phyloP scores from a whole-genome alignment of 1,140 invertebrate genomes.

The Camponotus floridanus region DNA sequence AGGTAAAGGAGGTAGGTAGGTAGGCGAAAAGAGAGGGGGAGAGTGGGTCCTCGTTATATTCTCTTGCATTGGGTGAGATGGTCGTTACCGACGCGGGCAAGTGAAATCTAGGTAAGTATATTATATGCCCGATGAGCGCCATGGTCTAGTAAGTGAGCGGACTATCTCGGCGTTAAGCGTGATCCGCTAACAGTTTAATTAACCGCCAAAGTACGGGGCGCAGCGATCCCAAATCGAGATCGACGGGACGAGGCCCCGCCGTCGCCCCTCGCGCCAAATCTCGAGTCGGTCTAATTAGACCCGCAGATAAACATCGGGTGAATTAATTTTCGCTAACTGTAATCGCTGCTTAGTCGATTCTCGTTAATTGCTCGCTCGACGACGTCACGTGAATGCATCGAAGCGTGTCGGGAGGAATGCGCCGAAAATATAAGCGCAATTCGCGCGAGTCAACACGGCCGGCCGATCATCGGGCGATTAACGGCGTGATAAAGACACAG shows the following conservation, averaged over 20 bases:
- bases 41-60: constrained; percentile 74
- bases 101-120: constrained; percentile 87
- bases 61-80: constrained; percentile 53
- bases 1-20: constrained; percentile 56
- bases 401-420: constrained; percentile 7
- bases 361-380: constrained; percentile 24
- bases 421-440: constrained; percentile 49
- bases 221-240: constrained; percentile 72
- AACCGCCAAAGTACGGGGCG: constrained; percentile 69
- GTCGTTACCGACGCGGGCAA: constrained; percentile 71
- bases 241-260: constrained; percentile 11
- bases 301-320: constrained; percentile 33
- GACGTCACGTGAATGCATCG: not conserved
- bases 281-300: constrained; percentile 25
- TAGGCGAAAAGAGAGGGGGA: constrained; percentile 58
- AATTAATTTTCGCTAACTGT: constrained; percentile 41
- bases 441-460: constrained; percentile 10
- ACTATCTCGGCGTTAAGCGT: constrained; percentile 75
- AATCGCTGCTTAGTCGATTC: constrained; percentile 22
- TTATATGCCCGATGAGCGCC: constrained; percentile 84
- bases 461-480: constrained; percentile 10
- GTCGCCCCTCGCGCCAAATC: not conserved
- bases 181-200: constrained; percentile 83
- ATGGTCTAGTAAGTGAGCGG: constrained; percentile 84
- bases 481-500: constrained; percentile 3